phyloP scores from a whole-genome alignment of 2,797 vertebrate species.

The Lutra lutra region DNA sequence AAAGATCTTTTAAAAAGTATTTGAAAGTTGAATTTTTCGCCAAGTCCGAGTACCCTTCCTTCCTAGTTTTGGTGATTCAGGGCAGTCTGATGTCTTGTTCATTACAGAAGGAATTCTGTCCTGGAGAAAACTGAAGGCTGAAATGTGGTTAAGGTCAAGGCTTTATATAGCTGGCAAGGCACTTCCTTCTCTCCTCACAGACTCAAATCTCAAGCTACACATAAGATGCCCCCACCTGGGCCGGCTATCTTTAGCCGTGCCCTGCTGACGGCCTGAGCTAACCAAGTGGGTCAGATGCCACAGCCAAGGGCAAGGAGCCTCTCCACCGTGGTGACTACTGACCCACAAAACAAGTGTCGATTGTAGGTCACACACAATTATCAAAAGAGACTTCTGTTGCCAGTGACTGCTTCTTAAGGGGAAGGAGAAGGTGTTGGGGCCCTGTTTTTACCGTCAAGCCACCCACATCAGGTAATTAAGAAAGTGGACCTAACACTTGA shows the following conservation, averaged over 20 bases:
- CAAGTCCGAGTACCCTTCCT: not conserved
- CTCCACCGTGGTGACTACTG: slow-evolving; percentile 1
- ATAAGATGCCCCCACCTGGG: not conserved
- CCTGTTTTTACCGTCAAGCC: not conserved
- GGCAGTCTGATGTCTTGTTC: not conserved
- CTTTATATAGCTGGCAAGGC: slow-evolving; percentile 54
- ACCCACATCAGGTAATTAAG: not conserved
- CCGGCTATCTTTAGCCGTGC: slow-evolving; percentile 62
- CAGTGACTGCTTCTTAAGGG: not conserved
- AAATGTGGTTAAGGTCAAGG: slow-evolving; percentile 42
- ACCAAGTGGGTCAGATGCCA: slow-evolving; percentile 69
- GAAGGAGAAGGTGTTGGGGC: not conserved
- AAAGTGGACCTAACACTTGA: not conserved
- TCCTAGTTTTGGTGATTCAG: not conserved
- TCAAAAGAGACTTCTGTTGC: slow-evolving; percentile 42
- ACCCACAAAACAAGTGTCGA: slow-evolving; percentile 53
- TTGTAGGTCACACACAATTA: slow-evolving; percentile 25
- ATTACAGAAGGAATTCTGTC: slow-evolving; percentile 27
- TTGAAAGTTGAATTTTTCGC: not conserved
- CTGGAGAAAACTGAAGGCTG: slow-evolving; percentile 36
- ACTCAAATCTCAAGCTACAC: slow-evolving; percentile 1
- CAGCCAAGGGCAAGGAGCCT: slow-evolving; percentile 17
- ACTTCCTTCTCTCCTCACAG: slow-evolving; percentile 25
- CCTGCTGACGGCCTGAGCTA: slow-evolving; percentile 21
- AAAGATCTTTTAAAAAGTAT: not conserved